Conservation (phyloP, 2,888 invertebrate genomes). For the Eueremaeus valkanovi region DNA sequence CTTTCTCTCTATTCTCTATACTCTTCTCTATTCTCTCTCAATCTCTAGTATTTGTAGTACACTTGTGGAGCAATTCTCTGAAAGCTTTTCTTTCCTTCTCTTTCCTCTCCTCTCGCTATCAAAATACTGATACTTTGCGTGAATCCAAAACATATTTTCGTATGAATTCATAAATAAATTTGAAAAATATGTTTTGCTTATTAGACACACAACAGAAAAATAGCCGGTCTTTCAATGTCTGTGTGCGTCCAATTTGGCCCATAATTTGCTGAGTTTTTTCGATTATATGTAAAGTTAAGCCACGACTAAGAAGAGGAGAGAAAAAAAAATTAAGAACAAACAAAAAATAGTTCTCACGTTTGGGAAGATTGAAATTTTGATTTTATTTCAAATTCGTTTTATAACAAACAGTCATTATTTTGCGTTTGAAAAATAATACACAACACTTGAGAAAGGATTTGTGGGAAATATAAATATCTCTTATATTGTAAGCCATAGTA, state of each 20-base stretch:
- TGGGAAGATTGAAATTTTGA: slow-evolving; percentile 1
- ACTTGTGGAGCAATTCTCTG: neutral
- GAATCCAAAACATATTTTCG: neutral
- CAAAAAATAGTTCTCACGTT: slow-evolving; percentile 27
- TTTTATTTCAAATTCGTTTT: neutral
- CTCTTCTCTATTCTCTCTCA: too few species aligned
- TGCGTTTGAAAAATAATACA: neutral
- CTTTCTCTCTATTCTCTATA: neutral
- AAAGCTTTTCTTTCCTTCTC: slow-evolving; percentile 12
- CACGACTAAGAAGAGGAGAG: neutral
- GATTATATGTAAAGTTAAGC: neutral
- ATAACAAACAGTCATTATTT: neutral
- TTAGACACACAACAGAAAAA: neutral
- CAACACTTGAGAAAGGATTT: slow-evolving; percentile 20
- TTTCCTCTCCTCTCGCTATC: neutral
- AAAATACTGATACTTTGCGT: slow-evolving; percentile 16
- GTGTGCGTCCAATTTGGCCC: neutral
- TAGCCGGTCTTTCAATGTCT: neutral
- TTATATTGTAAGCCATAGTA: neutral
- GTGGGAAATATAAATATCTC: neutral
- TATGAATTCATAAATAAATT: neutral
- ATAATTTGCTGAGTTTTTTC: neutral
- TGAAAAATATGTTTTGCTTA: neutral
- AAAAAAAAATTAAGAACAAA: neutral
- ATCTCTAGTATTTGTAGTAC: too few species aligned